Evolutionary conservation across 2,797 vertebrate species (phyloP).

Genomic region (Chaunax sp.): DNA sequence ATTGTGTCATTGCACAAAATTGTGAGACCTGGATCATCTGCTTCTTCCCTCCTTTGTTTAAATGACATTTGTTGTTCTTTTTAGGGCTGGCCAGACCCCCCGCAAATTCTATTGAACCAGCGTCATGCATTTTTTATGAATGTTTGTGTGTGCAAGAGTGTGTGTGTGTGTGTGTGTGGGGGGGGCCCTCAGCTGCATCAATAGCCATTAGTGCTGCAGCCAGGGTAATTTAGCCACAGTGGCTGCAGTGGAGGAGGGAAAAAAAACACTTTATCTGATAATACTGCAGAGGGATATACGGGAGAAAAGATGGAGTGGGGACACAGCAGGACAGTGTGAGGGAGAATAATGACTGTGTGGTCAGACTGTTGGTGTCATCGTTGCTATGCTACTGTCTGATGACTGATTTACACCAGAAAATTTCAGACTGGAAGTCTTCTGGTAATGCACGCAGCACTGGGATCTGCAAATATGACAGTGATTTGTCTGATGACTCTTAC

Average conservation of each 20-base stretch:
- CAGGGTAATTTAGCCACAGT: conserved; percentile 80
- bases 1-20: neutral
- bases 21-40: conserved; percentile 34
- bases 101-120: conserved; percentile 74
- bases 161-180: conserved; percentile 25
- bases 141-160: conserved; percentile 65
- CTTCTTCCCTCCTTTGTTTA: conserved; percentile 55
- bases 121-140: conserved; percentile 83
- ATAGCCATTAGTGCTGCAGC: conserved; percentile 84
- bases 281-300: conserved; percentile 74
- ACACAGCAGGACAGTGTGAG: conserved; percentile 45
- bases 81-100: conserved; percentile 63
- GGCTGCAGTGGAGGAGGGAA: conserved; percentile 71
- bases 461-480: conserved; percentile 17
- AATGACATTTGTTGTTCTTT: conserved; percentile 76
- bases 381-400: conserved; percentile 47
- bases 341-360: conserved; percentile 46
- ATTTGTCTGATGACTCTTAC: conserved; percentile 12
- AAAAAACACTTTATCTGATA: conserved; percentile 74
- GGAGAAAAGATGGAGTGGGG: conserved; percentile 58
- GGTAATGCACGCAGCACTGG: conserved; percentile 12
- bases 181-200: conserved; percentile 70
- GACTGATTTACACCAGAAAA: conserved; percentile 41
- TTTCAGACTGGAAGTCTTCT: conserved; percentile 30
- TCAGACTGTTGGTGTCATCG: conserved; percentile 46